These are phyloP conservation scores for Seison nebaliae DNA, from an alignment of 1,140 invertebrate genomes.

Conservation along the genomic window DNA sequence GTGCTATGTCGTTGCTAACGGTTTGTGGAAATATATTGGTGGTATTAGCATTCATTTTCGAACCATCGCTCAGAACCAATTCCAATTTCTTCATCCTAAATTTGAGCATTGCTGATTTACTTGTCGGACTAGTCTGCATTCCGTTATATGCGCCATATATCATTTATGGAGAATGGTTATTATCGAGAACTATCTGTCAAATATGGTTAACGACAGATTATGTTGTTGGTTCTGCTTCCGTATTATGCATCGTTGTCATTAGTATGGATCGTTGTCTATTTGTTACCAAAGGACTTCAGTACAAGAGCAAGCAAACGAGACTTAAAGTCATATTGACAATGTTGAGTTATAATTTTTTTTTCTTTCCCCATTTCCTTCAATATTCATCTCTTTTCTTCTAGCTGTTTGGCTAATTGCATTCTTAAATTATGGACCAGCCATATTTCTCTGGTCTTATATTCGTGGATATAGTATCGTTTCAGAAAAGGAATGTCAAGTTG, in stretches of 20 bases:
- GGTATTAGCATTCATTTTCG: slow-evolving; percentile 16
- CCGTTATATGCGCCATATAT: slow-evolving; percentile 9
- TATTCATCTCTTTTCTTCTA: no score
- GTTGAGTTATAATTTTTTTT: no score
- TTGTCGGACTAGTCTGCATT: slow-evolving; percentile 15
- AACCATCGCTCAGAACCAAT: slow-evolving; percentile 17
- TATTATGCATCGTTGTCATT: slow-evolving; percentile 14
- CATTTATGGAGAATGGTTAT: slow-evolving; percentile 11
- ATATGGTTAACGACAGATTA: slow-evolving; percentile 14
- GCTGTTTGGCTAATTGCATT: slow-evolving; percentile 15
- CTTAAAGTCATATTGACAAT: slow-evolving; percentile 12
- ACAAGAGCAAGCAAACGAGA: slow-evolving; percentile 2
- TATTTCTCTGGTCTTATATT: slow-evolving; percentile 16
- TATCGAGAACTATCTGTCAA: slow-evolving; percentile 8
- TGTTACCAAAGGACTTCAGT: slow-evolving; percentile 11
- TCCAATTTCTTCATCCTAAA: slow-evolving; percentile 20
- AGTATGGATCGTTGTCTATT: slow-evolving; percentile 13
- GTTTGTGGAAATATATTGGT: slow-evolving; percentile 17
- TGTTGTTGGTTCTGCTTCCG: slow-evolving; percentile 13
- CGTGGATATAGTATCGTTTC: slow-evolving; percentile 13
- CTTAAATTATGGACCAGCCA: slow-evolving; percentile 15
- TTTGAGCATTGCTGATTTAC: slow-evolving; percentile 18
- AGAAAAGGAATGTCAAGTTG: slow-evolving; percentile 15
- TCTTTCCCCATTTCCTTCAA: no score
- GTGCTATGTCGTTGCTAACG: slow-evolving; percentile 13